Evolutionary conservation across 1,140 invertebrate species (phyloP).

Genomic region (Drosophila sucinea): DNA sequence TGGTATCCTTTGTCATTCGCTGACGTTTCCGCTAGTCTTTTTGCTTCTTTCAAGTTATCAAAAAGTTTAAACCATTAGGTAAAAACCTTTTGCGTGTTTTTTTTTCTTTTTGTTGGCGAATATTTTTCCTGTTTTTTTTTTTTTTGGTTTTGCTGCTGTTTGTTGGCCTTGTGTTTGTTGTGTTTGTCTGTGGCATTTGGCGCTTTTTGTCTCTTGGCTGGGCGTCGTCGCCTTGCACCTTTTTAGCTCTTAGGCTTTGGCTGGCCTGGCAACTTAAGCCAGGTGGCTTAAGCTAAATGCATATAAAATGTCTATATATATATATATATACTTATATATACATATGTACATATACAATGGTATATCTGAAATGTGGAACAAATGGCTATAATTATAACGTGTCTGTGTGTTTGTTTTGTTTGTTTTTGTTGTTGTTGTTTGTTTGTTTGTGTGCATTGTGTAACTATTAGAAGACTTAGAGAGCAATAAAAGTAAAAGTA

Average conservation of each 20-base stretch:
- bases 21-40: slow-evolving; percentile 13
- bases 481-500: slow-evolving; percentile 45
- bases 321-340: slow-evolving; percentile 16
- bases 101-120: neutral
- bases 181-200: slow-evolving; percentile 45
- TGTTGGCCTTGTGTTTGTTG: slow-evolving; percentile 24
- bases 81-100: slow-evolving; percentile 33
- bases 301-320: slow-evolving; percentile 13
- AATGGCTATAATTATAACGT: slow-evolving; percentile 54
- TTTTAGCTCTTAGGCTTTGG: neutral
- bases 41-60: slow-evolving; percentile 29
- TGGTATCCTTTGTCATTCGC: neutral
- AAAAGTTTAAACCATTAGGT: slow-evolving; percentile 44
- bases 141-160: slow-evolving; percentile 17
- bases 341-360: neutral
- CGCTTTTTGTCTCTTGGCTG: slow-evolving; percentile 18
- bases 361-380: slow-evolving; percentile 52
- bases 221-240: neutral
- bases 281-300: slow-evolving; percentile 41
- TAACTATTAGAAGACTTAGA: slow-evolving; percentile 18
- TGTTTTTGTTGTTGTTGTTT: neutral
- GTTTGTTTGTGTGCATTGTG: slow-evolving; percentile 16
- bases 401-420: neutral
- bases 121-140: slow-evolving; percentile 30
- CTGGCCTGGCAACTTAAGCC: slow-evolving; percentile 42